Evolutionary conservation across 2,113 vertebrate species (phyloP).

Genomic region (Ariopsis seemanni): DNA sequence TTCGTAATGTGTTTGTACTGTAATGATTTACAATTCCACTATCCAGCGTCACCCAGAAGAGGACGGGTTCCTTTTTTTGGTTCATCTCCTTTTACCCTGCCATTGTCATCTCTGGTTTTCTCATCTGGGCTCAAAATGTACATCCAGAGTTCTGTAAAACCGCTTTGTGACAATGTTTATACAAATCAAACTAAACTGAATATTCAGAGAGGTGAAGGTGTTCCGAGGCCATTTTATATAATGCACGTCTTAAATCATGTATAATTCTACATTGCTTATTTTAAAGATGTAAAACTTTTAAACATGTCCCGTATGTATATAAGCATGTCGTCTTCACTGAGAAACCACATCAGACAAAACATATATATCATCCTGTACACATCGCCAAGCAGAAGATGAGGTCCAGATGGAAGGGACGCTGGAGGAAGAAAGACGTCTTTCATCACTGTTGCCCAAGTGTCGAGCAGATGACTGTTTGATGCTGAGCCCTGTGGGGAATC

Average conservation of each 20-base stretch:
- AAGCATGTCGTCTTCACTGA: not conserved
- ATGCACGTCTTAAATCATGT: not conserved
- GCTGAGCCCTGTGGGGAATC: conserved; percentile 18
- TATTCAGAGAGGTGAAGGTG: not conserved
- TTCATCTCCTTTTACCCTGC: not conserved
- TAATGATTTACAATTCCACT: not conserved
- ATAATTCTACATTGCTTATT: not conserved
- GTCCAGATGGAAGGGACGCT: conserved; percentile 32
- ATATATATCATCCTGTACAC: not conserved
- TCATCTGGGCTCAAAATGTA: not conserved
- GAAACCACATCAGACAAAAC: conserved; percentile 26
- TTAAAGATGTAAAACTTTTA: no score
- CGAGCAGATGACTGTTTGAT: conserved; percentile 38
- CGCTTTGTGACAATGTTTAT: not conserved
- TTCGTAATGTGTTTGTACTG: not conserved
- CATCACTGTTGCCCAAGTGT: conserved; percentile 18
- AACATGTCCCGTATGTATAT: not conserved
- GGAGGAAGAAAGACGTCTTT: conserved; percentile 18
- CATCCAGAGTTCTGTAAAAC: not conserved
- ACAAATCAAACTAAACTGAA: not conserved
- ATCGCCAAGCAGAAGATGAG: not conserved
- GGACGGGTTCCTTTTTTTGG: not conserved
- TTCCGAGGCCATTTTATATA: not conserved
- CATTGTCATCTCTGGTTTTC: not conserved
- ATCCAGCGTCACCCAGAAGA: no score